Percentiles rank a stretch among this genome's conserved stretches.
Evolutionary conservation across 2,797 vertebrate species (phyloP).

Genomic region (Fistularia commersonii): DNA sequence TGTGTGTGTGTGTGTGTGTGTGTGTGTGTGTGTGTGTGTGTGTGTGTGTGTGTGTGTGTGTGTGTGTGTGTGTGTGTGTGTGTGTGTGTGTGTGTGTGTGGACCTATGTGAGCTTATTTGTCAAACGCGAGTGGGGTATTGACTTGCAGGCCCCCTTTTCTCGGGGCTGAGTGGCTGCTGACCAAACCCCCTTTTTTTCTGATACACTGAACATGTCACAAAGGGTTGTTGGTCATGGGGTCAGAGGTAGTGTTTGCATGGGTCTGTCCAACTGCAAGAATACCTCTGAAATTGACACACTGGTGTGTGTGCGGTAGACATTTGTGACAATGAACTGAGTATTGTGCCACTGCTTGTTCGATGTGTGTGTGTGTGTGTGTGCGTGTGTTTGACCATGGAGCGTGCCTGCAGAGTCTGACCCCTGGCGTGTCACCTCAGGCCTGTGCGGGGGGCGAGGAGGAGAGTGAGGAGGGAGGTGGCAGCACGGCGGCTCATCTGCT

Average conservation of each 20-base stretch:
- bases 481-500: conserved; percentile 86
- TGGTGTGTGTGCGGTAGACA: conserved; percentile 31
- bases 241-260: conserved; percentile 47
- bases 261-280: conserved; percentile 25
- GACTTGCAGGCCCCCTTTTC: conserved; percentile 28
- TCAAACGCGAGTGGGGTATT: conserved; percentile 20
- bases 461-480: conserved; percentile 81
- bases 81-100: background rate
- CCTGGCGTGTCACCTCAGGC: conserved; percentile 97
- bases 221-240: conserved; percentile 49
- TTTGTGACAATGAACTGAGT: conserved; percentile 28
- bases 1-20: too few relatives aligned
- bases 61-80: conserved; percentile 10
- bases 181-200: conserved; percentile 21
- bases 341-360: conserved; percentile 31
- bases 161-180: conserved; percentile 35
- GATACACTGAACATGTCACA: conserved; percentile 34
- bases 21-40: too few relatives aligned
- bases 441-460: conserved; percentile 79
- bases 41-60: conserved; percentile 1
- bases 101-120: conserved; percentile 2
- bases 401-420: conserved; percentile 79
- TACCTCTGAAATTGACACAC: conserved; percentile 27
- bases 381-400: conserved; percentile 53
- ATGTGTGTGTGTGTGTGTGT: conserved; percentile 22